phyloP scores from a whole-genome alignment of 1,140 invertebrate species.

The Drosophila trapezifrons region DNA sequence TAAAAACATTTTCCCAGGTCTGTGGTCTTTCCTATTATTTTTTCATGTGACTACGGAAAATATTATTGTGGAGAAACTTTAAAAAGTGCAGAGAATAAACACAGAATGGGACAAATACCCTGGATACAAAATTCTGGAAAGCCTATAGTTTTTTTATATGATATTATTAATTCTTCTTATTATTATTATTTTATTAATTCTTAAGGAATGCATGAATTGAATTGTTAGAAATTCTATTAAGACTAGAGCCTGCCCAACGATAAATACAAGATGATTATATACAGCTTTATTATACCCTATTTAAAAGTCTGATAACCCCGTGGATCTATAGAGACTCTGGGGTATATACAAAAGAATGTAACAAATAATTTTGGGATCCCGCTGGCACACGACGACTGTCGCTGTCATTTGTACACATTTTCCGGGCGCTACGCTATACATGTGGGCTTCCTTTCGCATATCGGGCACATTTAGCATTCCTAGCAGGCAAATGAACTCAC shows the following conservation, averaged over 20 bases:
- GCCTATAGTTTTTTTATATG: background rate
- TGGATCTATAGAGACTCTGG: background rate
- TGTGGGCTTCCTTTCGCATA: background rate
- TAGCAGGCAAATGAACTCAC: conserved; percentile 78
- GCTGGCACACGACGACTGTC: background rate
- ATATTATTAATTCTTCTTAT: background rate
- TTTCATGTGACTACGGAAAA: conserved; percentile 8
- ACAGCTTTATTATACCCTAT: background rate
- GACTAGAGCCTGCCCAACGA: no score
- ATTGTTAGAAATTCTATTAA: background rate
- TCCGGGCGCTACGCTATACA: background rate
- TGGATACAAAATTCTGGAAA: no score
- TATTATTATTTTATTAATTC: no score
- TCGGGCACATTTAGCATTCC: conserved; percentile 59
- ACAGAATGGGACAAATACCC: background rate
- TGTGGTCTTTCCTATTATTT: background rate
- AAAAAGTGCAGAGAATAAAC: background rate
- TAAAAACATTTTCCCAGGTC: conserved; percentile 51
- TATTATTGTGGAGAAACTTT: background rate
- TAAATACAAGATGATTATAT: no score
- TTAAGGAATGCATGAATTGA: no score
- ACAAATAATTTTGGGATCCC: background rate
- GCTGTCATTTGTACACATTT: conserved; percentile 3
- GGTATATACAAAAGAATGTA: background rate
- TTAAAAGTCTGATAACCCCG: background rate